Base-by-base conservation (phyloP, 2,113 vertebrate species). In the Thalassoma bifasciatum region DNA sequence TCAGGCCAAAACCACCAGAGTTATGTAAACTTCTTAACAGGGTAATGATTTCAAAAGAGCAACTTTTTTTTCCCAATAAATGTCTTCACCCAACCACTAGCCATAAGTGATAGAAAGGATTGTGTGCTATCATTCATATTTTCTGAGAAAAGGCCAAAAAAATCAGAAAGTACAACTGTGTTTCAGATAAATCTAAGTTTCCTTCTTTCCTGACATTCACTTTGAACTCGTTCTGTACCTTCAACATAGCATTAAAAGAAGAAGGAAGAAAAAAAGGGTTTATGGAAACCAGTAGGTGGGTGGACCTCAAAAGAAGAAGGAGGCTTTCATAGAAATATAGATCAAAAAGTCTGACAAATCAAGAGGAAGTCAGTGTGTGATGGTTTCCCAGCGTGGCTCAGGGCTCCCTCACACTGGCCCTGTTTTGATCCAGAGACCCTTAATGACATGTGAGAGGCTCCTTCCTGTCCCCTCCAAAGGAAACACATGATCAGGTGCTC, bases 371-470 rank as follows among this genome's bases (percentile, higher is more conserved):
- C 61, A 19, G 61, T 44, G 61, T 11, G 17, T 47, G 81, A 90
- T 79, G 75, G 90, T 78, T 89, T 89, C 65, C 57, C 47, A 75
- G 79, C 61, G 49, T 65, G 66, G 66, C 85, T 79, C 75, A 60
- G 44, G 49, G 75, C 62, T 70, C 66, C 77, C 75, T 77, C 80
- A 75, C 23, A 81, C 77, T 72, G 75, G 82, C n/a, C 69, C 24
- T 77, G 76, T 86, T 91, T 88, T 76, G 73, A 90, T 89, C 91
- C 85, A 77, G 77, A 93, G 86, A 65, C 38, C 74, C 79, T 86
- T 66, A 89, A 91, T 90, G 92, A 90, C 93, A 93, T 91, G 92
- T 92, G 91, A 94, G 77, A 68, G 86, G 44, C 83, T 90, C 64
- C 88, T 89, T 92, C 86, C 91, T 87, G 91, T 83, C 83, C 75